These are phyloP conservation scores for Listronotus oregonensis DNA, from an alignment of 1,140 invertebrate species.

Conservation along the genomic window DNA sequence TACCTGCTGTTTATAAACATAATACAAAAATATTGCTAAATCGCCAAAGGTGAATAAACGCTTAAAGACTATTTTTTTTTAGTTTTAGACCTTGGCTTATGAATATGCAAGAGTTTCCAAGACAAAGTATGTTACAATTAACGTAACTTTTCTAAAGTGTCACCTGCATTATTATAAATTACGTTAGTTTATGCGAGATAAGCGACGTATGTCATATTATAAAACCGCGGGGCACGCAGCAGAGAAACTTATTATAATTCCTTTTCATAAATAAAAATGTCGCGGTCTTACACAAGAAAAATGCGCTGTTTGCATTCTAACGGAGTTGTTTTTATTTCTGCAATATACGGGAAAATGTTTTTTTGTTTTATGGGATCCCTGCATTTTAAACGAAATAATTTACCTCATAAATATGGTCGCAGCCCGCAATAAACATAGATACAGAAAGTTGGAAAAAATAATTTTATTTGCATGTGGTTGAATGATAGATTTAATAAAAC, in stretches of 20 bases:
- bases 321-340: constrained; percentile 29
- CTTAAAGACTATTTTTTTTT: too few species aligned
- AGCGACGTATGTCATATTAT: constrained; percentile 13
- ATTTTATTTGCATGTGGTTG: too few species aligned
- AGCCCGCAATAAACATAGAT: too few species aligned
- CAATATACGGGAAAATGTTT: constrained; percentile 11
- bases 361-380: constrained; percentile 25
- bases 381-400: too few species aligned
- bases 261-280: constrained; percentile 36
- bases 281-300: constrained; percentile 27
- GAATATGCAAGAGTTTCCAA: neutral
- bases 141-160: constrained; percentile 27
- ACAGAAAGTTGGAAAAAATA: too few species aligned
- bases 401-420: too few species aligned
- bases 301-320: constrained; percentile 35
- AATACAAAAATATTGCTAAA: too few species aligned
- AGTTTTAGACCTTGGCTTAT: too few species aligned
- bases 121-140: constrained; percentile 30
- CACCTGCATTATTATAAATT: constrained; percentile 33
- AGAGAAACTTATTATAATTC: constrained; percentile 34
- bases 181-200: constrained; percentile 30
- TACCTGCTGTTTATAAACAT: too few species aligned
- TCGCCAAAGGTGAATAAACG: too few species aligned
- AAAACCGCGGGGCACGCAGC: constrained; percentile 32
- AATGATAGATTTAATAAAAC: too few species aligned